Conservation (phyloP, 2,888 invertebrate genomes). For the Helleia helle region DNA sequence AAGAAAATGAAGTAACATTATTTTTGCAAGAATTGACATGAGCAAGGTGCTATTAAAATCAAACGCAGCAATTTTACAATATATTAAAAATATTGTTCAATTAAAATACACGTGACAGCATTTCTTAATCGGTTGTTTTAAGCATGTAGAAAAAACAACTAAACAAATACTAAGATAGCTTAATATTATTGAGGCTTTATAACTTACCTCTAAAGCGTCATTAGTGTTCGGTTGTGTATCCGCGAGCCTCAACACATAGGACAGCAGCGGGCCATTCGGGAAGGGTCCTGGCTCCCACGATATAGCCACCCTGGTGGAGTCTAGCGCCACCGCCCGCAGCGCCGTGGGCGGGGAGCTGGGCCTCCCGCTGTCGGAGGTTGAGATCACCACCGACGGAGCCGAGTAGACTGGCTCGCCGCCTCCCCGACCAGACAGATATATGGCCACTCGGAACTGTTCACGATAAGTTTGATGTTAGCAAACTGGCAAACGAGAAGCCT, state of each 20-base stretch:
- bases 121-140: too few species aligned
- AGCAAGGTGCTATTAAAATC: too few species aligned
- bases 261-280: slow-evolving; percentile 90
- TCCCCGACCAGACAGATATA: slow-evolving; percentile 81
- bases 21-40: too few species aligned
- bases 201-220: slow-evolving; percentile 77
- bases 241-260: slow-evolving; percentile 85
- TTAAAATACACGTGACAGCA: too few species aligned
- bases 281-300: slow-evolving; percentile 92
- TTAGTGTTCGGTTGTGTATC: slow-evolving; percentile 71
- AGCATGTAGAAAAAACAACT: too few species aligned
- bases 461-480: slow-evolving; percentile 1
- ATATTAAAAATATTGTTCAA: too few species aligned
- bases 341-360: slow-evolving; percentile 85
- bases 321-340: slow-evolving; percentile 84
- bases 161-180: too few species aligned
- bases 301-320: slow-evolving; percentile 87
- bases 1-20: too few species aligned
- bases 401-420: slow-evolving; percentile 83
- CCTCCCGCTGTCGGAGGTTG: slow-evolving; percentile 81
- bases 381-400: slow-evolving; percentile 83
- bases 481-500: too few species aligned
- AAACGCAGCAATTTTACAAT: too few species aligned
- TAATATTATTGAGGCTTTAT: too few species aligned
- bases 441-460: slow-evolving; percentile 87